These are phyloP conservation scores for Samia ricini DNA, from an alignment of 1,140 invertebrate species.

Conservation along the genomic window DNA sequence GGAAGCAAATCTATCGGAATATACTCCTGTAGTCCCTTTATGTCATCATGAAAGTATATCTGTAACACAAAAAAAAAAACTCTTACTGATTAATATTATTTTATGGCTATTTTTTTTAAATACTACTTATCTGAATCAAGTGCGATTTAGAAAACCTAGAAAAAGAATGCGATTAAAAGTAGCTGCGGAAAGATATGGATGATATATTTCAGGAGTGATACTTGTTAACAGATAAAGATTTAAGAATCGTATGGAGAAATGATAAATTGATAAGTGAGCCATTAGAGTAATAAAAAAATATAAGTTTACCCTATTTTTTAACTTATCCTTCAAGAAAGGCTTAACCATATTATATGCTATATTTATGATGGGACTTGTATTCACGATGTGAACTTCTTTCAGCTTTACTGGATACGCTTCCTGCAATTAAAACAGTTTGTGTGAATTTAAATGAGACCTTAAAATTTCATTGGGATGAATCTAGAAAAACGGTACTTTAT, in stretches of 20 bases:
- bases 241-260: too few species aligned
- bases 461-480: background rate
- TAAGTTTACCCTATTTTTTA: constrained; percentile 80
- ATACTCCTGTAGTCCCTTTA: constrained; percentile 84
- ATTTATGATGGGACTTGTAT: constrained; percentile 87
- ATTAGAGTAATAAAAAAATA: background rate
- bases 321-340: constrained; percentile 91
- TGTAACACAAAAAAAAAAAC: constrained; percentile 22
- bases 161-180: too few species aligned
- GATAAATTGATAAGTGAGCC: too few species aligned
- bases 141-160: too few species aligned
- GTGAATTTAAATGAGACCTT: background rate
- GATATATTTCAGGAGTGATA: too few species aligned
- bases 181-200: too few species aligned
- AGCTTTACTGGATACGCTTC: constrained; percentile 91
- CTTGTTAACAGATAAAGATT: too few species aligned
- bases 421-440: constrained; percentile 54
- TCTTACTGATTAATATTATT: too few species aligned
- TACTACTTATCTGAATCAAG: too few species aligned
- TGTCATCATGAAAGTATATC: constrained; percentile 85
- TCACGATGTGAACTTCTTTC: constrained; percentile 90
- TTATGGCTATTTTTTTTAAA: too few species aligned
- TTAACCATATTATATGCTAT: constrained; percentile 88
- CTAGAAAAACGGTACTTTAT: too few species aligned
- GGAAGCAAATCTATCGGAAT: constrained; percentile 87